These are phyloP conservation scores for Oreocharis arfaki DNA, from an alignment of 2,113 vertebrate species.

Conservation along the genomic window DNA sequence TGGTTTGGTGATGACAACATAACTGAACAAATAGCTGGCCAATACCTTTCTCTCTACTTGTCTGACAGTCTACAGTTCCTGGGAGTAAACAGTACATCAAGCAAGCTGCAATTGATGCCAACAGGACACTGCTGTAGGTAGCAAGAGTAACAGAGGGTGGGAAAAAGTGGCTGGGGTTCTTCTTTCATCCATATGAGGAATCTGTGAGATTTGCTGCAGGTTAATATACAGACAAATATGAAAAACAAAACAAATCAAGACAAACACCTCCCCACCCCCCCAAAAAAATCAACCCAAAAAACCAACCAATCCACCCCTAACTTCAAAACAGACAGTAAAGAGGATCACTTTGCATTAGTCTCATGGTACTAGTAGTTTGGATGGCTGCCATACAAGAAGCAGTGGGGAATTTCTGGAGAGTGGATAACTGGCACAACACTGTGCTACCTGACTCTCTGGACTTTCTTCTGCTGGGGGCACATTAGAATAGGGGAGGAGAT, in stretches of 20 bases:
- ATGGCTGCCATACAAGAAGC: neutral
- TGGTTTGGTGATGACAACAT: neutral
- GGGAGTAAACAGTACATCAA: neutral
- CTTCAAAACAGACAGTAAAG: neutral
- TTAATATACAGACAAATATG: neutral
- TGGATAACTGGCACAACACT: neutral
- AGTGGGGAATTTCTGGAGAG: neutral
- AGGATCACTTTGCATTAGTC: neutral
- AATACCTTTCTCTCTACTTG: neutral
- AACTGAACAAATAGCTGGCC: neutral
- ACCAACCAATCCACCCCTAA: neutral
- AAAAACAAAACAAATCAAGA: neutral
- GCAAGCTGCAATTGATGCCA: neutral
- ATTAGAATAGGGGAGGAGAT: neutral
- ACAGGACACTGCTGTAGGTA: neutral
- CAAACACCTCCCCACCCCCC: neutral
- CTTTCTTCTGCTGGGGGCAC: neutral
- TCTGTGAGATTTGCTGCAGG: neutral
- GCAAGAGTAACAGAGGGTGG: neutral
- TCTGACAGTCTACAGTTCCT: neutral
- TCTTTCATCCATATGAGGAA: neutral
- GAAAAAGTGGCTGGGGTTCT: neutral
- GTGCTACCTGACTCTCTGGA: neutral
- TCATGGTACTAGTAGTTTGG: neutral
- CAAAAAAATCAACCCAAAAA: neutral